phyloP scores from a whole-genome alignment of 2,113 vertebrate species.

The rabbit (Oryctolagus cuniculus) region mOryCun1.1 NC_091449.1:24162501-24163000 shows the following conservation, averaged over 20 bases:
- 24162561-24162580: conserved; percentile 78
- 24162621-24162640: conserved; percentile 73
- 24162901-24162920: conserved; percentile 89
- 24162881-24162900: conserved; percentile 92
- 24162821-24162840: conserved; percentile 84
- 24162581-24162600: background rate
- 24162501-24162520: conserved; percentile 98
- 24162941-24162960: conserved; percentile 87
- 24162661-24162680: conserved; percentile 88
- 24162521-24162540: conserved; percentile 94
- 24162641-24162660: conserved; percentile 84
- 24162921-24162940: conserved; percentile 87
- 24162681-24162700: conserved; percentile 91
- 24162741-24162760: conserved; percentile 85
- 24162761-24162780: conserved; percentile 85
- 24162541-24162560: conserved; percentile 95
- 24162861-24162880: conserved; percentile 91
- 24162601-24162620: conserved; percentile 80
- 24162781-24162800: conserved; percentile 72
- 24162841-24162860: conserved; percentile 87
- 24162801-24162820: conserved; percentile 74
- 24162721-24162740: conserved; percentile 77
- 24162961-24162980: conserved; percentile 88
- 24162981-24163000: conserved; percentile 89
- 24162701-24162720: conserved; percentile 81